Evolutionary conservation across 2,888 invertebrate species (phyloP).

Genomic region (Zaprionus obscuricornis): DNA sequence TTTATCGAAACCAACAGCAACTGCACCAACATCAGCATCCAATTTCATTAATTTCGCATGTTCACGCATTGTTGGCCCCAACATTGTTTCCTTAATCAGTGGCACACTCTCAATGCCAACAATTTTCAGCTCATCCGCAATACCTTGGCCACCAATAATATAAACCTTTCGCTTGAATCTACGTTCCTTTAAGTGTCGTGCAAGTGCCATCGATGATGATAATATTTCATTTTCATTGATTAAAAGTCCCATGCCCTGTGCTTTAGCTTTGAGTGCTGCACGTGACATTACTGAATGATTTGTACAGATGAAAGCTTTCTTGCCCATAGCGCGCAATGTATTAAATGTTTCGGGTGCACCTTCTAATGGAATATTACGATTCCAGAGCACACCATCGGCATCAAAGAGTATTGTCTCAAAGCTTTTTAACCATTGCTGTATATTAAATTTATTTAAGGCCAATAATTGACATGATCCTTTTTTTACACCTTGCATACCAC

Average conservation of each 20-base stretch:
- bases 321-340: conserved; percentile 54
- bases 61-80: conserved; percentile 8
- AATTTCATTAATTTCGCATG: conserved; percentile 14
- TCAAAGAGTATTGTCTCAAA: conserved; percentile 53
- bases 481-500: conserved; percentile 18
- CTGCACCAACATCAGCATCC: conserved; percentile 55
- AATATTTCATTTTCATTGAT: conserved; percentile 38
- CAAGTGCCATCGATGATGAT: conserved; percentile 41
- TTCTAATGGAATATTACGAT: conserved; percentile 4
- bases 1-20: conserved; percentile 51
- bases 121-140: conserved; percentile 41
- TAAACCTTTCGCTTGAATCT: conserved; percentile 47
- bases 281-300: conserved; percentile 47
- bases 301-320: conserved; percentile 51
- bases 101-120: conserved; percentile 45
- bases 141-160: conserved; percentile 51
- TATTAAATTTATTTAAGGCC: conserved; percentile 35
- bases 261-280: conserved; percentile 17
- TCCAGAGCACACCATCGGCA: conserved; percentile 58
- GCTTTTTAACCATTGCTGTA: conserved; percentile 50
- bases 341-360: conserved; percentile 57
- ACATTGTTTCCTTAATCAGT: neutral
- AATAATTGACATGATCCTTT: conserved; percentile 50
- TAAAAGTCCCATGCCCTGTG: conserved; percentile 39
- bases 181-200: conserved; percentile 33